Conservation (phyloP, 2,797 vertebrate genomes). For the Chelon labrosus region DNA sequence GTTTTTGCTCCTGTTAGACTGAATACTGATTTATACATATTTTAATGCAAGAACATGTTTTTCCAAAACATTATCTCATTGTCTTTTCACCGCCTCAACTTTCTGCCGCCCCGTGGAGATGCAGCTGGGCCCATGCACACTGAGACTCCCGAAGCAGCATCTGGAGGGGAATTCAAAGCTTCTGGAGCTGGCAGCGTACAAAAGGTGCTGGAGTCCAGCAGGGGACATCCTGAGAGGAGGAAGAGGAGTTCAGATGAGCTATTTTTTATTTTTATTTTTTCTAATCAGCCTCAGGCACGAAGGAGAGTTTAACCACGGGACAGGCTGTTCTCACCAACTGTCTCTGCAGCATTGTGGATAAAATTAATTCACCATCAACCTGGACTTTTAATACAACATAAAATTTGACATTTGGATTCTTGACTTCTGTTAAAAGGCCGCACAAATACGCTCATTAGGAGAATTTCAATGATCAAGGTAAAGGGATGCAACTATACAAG, state of each 20-base stretch:
- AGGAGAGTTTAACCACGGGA: constrained; percentile 22
- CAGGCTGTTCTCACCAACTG: constrained; percentile 22
- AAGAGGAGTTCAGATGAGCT: constrained; percentile 45
- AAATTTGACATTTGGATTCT: not conserved
- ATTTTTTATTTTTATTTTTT: constrained; percentile 9
- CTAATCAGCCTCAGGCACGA: constrained; percentile 51
- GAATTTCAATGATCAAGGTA: not conserved
- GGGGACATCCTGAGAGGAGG: constrained; percentile 48
- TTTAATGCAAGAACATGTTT: not conserved
- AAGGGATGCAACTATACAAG: not conserved
- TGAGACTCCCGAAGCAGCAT: constrained; percentile 41
- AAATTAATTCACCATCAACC: constrained; percentile 11
- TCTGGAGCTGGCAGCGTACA: constrained; percentile 49
- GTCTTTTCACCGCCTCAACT: constrained; percentile 21
- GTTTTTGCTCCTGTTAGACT: constrained; percentile 1
- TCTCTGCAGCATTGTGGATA: constrained; percentile 6
- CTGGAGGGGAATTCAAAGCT: constrained; percentile 52
- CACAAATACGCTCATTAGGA: no score
- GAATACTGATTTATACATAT: not conserved
- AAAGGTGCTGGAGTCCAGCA: constrained; percentile 45
- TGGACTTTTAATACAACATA: constrained; percentile 9
- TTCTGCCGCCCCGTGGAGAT: constrained; percentile 19
- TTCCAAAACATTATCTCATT: constrained; percentile 5
- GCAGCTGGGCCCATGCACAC: constrained; percentile 42
- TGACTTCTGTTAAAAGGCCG: no score